Base-by-base conservation (phyloP, 2,797 vertebrate genomes). In the Fistularia commersonii region DNA sequence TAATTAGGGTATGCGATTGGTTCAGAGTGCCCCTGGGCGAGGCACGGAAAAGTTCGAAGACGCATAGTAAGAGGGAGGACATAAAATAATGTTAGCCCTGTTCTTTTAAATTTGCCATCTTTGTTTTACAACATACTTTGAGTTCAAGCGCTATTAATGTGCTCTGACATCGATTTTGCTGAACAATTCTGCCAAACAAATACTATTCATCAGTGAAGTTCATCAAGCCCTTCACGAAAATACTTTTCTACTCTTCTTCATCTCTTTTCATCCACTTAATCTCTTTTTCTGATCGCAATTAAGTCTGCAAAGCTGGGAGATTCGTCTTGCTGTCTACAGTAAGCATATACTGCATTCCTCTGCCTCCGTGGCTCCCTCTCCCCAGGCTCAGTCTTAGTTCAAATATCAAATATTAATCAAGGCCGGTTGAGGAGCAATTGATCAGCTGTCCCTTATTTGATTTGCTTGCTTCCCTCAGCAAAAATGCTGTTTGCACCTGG, bases 341-440 rank as follows among this genome's bases (percentile, higher is more conserved):
- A 57, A 63, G 66, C 54, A 69, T 41, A 61, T 64, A 42, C 57
- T 44, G 48, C 12, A 36, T 51, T 48, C 45, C 44, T 61, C 48
- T 10, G 10, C 39, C 48, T 36, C 31, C 41, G 11, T 34, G 55
- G 36, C 33, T 44, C 41, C 23, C 40, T 42, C 57, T 64, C 57
- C 13, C 12, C 47, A 48, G 44, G 61, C 66, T 62, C 45, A 63
- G 44, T 68, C 64, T 65, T 55, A 57, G 66, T 82, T 70, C 65
- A 74, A 61, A 75, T 72, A 80, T 82, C 50, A 81, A 82, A 80
- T 74, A 80, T 80, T 77, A 73, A 81, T 77, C 45, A 57, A 52
- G 55, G 55, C 48, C 61, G 62, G 66, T 71, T 55, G 51, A 64
- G 58, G 53, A 64, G 56, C 45, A 69, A 61, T 74, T 73, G 78